Evolutionary conservation across 2,797 vertebrate genomes (phyloP), one percentile per base, ranked within the genome.

Genomic region (Phylloscopus collybita): DNA sequence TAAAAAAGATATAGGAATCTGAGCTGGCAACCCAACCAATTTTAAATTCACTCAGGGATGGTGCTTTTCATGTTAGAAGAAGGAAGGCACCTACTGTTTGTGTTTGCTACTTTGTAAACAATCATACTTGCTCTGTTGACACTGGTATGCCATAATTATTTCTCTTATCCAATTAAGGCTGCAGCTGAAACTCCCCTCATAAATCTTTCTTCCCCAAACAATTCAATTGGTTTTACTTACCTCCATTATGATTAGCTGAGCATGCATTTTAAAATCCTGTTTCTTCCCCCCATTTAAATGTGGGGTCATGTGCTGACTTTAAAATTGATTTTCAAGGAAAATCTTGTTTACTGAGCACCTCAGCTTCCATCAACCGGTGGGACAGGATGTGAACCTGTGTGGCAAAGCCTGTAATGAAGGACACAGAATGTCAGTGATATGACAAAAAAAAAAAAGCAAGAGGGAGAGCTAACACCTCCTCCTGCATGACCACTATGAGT

Each of bases 1-100:
- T 86, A 86, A 88, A 91, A 92, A 95, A 90, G 72, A 75, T 93
- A 91, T 72, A 91, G 62, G 50, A 91, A n/a, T 74, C 61, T 76
- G 61, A 94, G 50, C 50, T 95, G 87, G 71, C 34, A 79, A 86
- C 56, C n/a, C 51, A 86, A 64, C 42, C 10, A 47, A 36, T 86
- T 95, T 89, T 80, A 65, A 91, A 85, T 95, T 92, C 87, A 83
- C 61, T 76, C 70, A 66, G 59, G 42, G 38, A 67, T 53, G 23
- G 25, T 3, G 0, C 36, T 91, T 73, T 89, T 54, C 38, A 6
- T 54, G 22, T 61, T 83, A 4, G 4, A 76, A 65, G 51, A 62
- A 91, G 27, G 61, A 87, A 95, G 34, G 57, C n/a, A 75, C 19
- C 34, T 59, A 92, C 20, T 44, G 27, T 60, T 91, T 36, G 2